Evolutionary conservation across 2,797 vertebrate genomes (phyloP), one percentile per base, ranked within the genome.

Genomic region (Gorsachius magnificus): DNA sequence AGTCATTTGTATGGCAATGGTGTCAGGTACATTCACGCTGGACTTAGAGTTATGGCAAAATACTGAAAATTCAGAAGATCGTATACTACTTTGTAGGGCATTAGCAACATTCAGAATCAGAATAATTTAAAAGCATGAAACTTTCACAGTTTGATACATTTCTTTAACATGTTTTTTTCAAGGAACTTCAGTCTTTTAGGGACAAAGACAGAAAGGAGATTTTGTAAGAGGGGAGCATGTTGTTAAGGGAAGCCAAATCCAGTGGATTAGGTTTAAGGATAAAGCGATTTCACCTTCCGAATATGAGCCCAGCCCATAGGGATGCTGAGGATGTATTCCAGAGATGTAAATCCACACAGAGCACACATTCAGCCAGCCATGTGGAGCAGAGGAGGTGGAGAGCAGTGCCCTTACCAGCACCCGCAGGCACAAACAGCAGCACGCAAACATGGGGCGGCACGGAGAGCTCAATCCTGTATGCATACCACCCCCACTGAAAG

Each of bases 11-110:
- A 38, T 76, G 46, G n/a, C 17, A 61, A 0, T n/a, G 15, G 6
- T 43, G 15, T 90, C 0, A 0, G 11, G 38, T 9, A 1, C 24
- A 19, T 64, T 88, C 33, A 16, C 0, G 0, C 25, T 81, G 33
- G 54, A 57, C 50, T 95, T 86, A 0, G 50, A 78, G 22, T 65
- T 78, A 46, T 0, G 1, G 61, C 9, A 71, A 60, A 58, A 92
- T 38, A 58, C 41, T 84, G 46, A 57, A 72, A 80, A 68, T 66
- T 70, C 43, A 43, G 28, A 66, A 84, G 46, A 46, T 10, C 8
- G 1, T 1, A 0, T 83, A 13, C 68, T 89, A 71, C 58, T 86
- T 76, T 54, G 24, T 64, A 63, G 33, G 28, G 8, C 15, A 17
- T 54, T 72, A 64, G 46, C 53, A 71, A 6, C 15, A 13, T 65